Percentiles rank a stretch among this genome's conserved stretches.
phyloP scores from a whole-genome alignment of 2,113 vertebrate genomes.

The Carassius carassius region DNA sequence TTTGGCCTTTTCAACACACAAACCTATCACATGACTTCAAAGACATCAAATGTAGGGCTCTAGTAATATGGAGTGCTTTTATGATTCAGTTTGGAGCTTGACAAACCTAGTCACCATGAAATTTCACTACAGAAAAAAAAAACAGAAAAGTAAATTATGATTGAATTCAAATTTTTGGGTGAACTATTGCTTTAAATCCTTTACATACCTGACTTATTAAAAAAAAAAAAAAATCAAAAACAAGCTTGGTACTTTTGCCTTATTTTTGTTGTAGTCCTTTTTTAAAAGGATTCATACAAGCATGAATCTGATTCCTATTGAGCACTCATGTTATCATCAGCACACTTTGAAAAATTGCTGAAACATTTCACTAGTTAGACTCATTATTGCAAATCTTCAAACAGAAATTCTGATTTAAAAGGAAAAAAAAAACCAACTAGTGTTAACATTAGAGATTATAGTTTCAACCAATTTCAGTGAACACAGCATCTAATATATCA shows the following conservation, averaged over 20 bases:
- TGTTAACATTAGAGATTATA: not conserved
- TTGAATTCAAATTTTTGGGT: not conserved
- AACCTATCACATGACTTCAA: not conserved
- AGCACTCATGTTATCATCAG: not conserved
- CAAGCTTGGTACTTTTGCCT: not conserved
- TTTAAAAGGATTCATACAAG: not conserved
- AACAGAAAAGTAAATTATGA: not conserved
- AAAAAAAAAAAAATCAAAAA: not conserved
- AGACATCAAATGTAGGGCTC: not conserved
- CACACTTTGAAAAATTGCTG: not conserved
- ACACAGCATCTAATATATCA: not conserved
- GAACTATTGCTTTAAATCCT: not conserved
- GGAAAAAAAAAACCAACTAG: not conserved
- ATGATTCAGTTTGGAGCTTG: not conserved
- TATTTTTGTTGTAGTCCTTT: not conserved
- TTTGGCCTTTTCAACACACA: not conserved
- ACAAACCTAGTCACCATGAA: not conserved
- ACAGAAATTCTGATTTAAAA: not conserved
- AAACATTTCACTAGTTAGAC: conserved; percentile 1
- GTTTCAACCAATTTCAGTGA: not conserved
- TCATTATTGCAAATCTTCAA: conserved; percentile 16
- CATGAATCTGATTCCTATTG: not conserved
- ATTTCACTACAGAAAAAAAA: no score
- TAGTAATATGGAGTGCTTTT: not conserved
- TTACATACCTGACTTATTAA: not conserved